phyloP scores from a whole-genome alignment of 2,797 vertebrate species.

The Fundulus diaphanus region DNA sequence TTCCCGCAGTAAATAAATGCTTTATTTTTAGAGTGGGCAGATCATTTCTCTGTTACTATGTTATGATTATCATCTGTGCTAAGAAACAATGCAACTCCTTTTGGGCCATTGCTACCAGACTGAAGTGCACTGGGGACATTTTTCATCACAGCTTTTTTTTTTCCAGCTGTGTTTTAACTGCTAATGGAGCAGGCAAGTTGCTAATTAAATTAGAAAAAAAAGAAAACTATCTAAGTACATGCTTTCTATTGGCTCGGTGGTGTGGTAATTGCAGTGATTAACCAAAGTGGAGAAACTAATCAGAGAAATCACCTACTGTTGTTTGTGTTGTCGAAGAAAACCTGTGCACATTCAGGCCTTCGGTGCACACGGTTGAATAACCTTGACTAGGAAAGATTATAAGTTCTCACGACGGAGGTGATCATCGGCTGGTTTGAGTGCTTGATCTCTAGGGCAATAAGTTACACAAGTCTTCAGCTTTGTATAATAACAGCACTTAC shows the following conservation, averaged over 20 bases:
- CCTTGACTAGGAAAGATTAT: constrained; percentile 8
- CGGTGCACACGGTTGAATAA: constrained; percentile 9
- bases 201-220: constrained; percentile 41
- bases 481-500: no score
- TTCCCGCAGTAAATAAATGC: constrained; percentile 2
- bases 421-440: constrained; percentile 19
- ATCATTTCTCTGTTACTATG: neutral
- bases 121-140: constrained; percentile 12
- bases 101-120: constrained; percentile 15
- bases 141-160: constrained; percentile 24
- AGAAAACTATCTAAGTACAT: constrained; percentile 25
- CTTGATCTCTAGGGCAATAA: neutral
- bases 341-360: neutral
- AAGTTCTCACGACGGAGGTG: constrained; percentile 11
- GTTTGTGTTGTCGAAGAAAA: constrained; percentile 28
- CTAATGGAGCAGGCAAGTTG: constrained; percentile 24
- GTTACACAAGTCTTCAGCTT: neutral
- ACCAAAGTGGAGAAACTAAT: constrained; percentile 46
- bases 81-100: neutral
- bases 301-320: constrained; percentile 43
- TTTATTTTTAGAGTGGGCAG: constrained; percentile 3
- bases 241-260: constrained; percentile 34
- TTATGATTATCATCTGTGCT: constrained; percentile 15
- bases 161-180: constrained; percentile 17
- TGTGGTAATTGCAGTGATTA: constrained; percentile 55